Percentiles rank a stretch among this genome's conserved stretches.
phyloP scores from a whole-genome alignment of 2,888 invertebrate genomes.

The Drosophila nigricruria region DNA sequence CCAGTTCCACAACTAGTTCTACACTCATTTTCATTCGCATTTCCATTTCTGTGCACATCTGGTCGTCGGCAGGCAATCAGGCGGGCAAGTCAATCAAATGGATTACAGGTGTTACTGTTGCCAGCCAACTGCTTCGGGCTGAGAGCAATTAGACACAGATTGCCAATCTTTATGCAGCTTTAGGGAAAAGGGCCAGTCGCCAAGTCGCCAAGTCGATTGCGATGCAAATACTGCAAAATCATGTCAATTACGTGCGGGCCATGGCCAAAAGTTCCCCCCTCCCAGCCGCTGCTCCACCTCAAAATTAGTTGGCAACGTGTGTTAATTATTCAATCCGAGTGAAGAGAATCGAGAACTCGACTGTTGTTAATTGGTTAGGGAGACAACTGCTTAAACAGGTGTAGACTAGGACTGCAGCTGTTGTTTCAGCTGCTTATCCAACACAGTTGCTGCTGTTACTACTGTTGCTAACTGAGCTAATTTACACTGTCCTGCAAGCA shows the following conservation, averaged over 20 bases:
- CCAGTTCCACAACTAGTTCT: slow-evolving; percentile 25
- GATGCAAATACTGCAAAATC: slow-evolving; percentile 57
- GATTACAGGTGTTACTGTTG: not conserved
- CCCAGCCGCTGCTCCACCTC: not conserved
- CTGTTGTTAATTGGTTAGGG: slow-evolving; percentile 15
- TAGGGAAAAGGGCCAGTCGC: slow-evolving; percentile 50
- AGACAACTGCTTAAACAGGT: slow-evolving; percentile 47
- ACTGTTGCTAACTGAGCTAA: slow-evolving; percentile 34
- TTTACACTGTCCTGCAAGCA: slow-evolving; percentile 48
- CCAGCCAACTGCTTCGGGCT: not conserved
- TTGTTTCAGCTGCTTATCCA: slow-evolving; percentile 5
- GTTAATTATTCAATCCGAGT: slow-evolving; percentile 62
- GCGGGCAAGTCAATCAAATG: slow-evolving; percentile 1
- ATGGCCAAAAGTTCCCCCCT: slow-evolving; percentile 18
- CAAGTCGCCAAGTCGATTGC: slow-evolving; percentile 31
- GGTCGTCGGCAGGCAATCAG: slow-evolving; percentile 36
- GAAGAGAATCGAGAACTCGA: slow-evolving; percentile 21
- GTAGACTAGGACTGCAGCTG: slow-evolving; percentile 51
- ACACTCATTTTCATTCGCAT: slow-evolving; percentile 8
- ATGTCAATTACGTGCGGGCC: slow-evolving; percentile 60
- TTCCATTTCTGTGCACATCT: slow-evolving; percentile 55
- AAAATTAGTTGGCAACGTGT: slow-evolving; percentile 59
- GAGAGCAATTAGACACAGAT: slow-evolving; percentile 29
- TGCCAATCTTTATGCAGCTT: slow-evolving; percentile 30
- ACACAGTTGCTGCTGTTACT: slow-evolving; percentile 18